Percentiles rank a stretch among this genome's conserved stretches.
These are phyloP conservation scores for Acipenser ruthenus DNA, from an alignment of 2,797 vertebrate genomes.

Conservation along the genomic window DNA sequence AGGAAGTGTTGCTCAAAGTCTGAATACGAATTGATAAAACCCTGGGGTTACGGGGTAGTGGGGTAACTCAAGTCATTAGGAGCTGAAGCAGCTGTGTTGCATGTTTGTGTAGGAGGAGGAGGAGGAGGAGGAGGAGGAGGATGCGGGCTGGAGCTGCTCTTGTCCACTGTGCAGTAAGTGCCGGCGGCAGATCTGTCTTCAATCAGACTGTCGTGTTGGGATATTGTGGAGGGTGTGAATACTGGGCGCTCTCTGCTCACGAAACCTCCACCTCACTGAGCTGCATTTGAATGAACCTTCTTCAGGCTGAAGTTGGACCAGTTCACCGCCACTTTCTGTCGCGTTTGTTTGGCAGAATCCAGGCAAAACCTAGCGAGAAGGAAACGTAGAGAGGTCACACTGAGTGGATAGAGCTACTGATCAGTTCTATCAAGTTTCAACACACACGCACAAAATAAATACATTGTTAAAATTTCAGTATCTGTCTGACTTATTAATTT, in stretches of 20 bases:
- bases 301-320: constrained; percentile 99
- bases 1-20: constrained; percentile 35
- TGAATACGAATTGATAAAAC: constrained; percentile 9
- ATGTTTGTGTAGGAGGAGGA: constrained; percentile 39
- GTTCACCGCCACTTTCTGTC: constrained; percentile 96
- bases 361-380: constrained; percentile 80
- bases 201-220: constrained; percentile 37
- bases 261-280: constrained; percentile 69
- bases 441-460: too few species aligned
- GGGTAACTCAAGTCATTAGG: constrained; percentile 45
- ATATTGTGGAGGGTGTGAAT: constrained; percentile 12
- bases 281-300: constrained; percentile 88
- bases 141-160: background rate
- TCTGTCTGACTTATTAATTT: too few species aligned
- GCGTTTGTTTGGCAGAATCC: constrained; percentile 95
- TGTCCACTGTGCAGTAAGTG: constrained; percentile 11
- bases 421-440: too few species aligned
- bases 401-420: too few species aligned
- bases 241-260: background rate
- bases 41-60: constrained; percentile 36
- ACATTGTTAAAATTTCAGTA: too few species aligned
- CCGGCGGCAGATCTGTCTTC: constrained; percentile 44
- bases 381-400: background rate
- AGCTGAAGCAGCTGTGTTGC: constrained; percentile 32
- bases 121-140: constrained; percentile 45